Percentiles rank a stretch among this genome's conserved stretches.
Evolutionary conservation across 2,888 invertebrate species (phyloP).

Genomic region (Volucella bombylans): DNA sequence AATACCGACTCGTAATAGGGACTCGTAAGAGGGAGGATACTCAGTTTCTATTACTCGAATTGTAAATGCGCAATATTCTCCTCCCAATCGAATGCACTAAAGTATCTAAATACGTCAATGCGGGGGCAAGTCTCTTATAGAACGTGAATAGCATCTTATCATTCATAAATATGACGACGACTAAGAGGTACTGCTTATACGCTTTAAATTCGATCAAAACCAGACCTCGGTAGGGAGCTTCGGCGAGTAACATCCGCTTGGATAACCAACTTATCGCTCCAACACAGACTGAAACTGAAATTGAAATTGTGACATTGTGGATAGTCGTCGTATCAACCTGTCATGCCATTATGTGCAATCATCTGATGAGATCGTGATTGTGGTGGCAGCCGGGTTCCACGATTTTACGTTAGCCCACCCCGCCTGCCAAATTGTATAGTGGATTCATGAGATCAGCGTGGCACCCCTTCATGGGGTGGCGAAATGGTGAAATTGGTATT

Average conservation of each 20-base stretch:
- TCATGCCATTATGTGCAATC: slow-evolving; percentile 45
- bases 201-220: slow-evolving; percentile 16
- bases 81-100: not conserved
- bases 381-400: slow-evolving; percentile 40
- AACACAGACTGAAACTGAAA: slow-evolving; percentile 4
- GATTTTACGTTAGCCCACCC: slow-evolving; percentile 44
- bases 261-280: slow-evolving; percentile 19
- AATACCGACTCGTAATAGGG: not conserved
- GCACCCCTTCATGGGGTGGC: slow-evolving; percentile 30
- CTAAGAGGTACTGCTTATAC: not conserved
- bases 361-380: slow-evolving; percentile 62
- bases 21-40: not conserved
- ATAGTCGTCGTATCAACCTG: slow-evolving; percentile 23
- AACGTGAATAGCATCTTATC: slow-evolving; percentile 19
- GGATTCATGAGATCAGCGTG: slow-evolving; percentile 37
- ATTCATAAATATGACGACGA: not conserved
- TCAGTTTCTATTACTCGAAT: slow-evolving; percentile 8
- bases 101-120: slow-evolving; percentile 21
- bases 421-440: slow-evolving; percentile 35
- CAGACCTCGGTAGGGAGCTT: slow-evolving; percentile 22
- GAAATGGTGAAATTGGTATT: slow-evolving; percentile 9
- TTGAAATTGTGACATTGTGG: slow-evolving; percentile 6
- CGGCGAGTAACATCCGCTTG: slow-evolving; percentile 22
- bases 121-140: slow-evolving; percentile 2
- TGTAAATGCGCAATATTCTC: slow-evolving; percentile 25